Evolutionary conservation across 2,888 invertebrate species (phyloP).

Genomic region (Odontomyia ornata): DNA sequence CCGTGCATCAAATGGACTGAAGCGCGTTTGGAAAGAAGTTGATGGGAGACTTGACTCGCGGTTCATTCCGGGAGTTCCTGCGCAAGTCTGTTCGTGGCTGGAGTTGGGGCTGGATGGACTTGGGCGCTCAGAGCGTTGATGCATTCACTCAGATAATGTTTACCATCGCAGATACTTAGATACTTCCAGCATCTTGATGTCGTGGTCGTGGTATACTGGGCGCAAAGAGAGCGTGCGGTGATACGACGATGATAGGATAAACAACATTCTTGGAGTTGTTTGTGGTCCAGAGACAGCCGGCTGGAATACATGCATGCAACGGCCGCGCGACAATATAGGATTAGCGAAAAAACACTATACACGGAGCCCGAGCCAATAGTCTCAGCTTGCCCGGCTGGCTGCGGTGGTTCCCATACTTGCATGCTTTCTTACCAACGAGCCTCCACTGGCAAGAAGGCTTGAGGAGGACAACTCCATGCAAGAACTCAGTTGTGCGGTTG

Average conservation of each 20-base stretch:
- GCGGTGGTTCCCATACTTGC: not conserved
- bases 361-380: not conserved
- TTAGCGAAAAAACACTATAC: slow-evolving; percentile 33
- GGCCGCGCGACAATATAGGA: slow-evolving; percentile 28
- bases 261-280: slow-evolving; percentile 35
- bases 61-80: not conserved
- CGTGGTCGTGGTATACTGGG: slow-evolving; percentile 6
- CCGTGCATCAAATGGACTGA: not conserved
- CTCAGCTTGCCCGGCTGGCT: not conserved
- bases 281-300: slow-evolving; percentile 33
- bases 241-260: slow-evolving; percentile 22
- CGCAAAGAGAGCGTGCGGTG: slow-evolving; percentile 9
- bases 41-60: not conserved
- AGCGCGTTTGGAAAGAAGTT: slow-evolving; percentile 3
- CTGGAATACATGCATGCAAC: slow-evolving; percentile 25
- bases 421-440: not conserved
- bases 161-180: not conserved
- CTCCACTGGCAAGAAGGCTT: slow-evolving; percentile 1
- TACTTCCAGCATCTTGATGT: slow-evolving; percentile 18
- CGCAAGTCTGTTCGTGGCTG: not conserved
- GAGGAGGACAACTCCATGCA: slow-evolving; percentile 6
- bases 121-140: not conserved
- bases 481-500: slow-evolving; percentile 29
- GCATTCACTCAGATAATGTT: slow-evolving; percentile 2
- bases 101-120: not conserved